Base-by-base conservation (phyloP, 2,888 invertebrate genomes). In the Mythimna ferrago region DNA sequence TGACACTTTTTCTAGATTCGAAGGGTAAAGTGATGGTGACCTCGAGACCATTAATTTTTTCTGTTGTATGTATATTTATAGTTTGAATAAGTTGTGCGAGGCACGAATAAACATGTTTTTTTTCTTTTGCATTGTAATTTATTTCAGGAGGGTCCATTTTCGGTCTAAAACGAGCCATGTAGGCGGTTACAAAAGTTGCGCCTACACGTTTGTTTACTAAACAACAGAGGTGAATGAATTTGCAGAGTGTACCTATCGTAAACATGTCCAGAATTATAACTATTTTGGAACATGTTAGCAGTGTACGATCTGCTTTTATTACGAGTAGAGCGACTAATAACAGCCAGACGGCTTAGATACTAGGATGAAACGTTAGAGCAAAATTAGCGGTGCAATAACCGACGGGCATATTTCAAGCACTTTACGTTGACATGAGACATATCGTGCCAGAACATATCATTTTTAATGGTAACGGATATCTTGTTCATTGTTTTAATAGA, bases 321-420 rank as follows among this genome's bases (percentile, higher is more conserved):
- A 84, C 83, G 70, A 84, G 65, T 56, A 51, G 58, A 71, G 81
- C 81, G 78, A 84, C 83, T 87, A 85, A 85, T 82, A 82, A 85
- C 80, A 79, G 82, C 80, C 86, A 89, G 90, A 88, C 89, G 85
- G 85, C 84, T 86, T 76, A 88, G 89, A 89, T 87, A 87, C 89
- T 87, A 84, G 86, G 88, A 91, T 91, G 91, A 90, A 89, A 90
- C 87, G 89, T 70, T 89, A 86, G 87, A 83, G 80, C 88, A 86
- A 89, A 93, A 93, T 93, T 93, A 93, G 91, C 90, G 84, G 90
- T 90, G 92, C 91, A 91, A 92, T 92, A 92, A 91, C 92, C 91
- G 88, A 72, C 82, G 77, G 78, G 76, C 88, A 91, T 92, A 93
- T 92, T 90, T 93, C 91, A 92, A 80, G 76, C 90, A 91, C 89